Evolutionary conservation across 2,888 invertebrate species (phyloP).

Genomic region (Mylabris sibirica): DNA sequence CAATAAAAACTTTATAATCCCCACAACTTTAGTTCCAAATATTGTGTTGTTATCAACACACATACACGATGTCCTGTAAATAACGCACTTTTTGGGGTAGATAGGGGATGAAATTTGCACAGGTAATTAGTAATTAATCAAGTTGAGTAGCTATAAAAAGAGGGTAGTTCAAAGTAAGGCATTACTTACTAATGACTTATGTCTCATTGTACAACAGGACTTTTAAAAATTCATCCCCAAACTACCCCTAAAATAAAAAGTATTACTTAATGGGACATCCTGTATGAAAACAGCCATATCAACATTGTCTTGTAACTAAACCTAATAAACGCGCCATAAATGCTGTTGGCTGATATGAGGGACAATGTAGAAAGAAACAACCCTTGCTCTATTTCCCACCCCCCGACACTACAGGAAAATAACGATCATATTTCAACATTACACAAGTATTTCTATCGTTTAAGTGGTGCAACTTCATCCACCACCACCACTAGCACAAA

Average conservation of each 20-base stretch:
- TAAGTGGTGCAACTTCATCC: not conserved
- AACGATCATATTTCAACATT: not conserved
- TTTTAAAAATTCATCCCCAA: too few relatives aligned
- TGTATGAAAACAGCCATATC: not conserved
- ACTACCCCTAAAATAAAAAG: too few relatives aligned
- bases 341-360: not conserved
- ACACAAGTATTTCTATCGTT: not conserved
- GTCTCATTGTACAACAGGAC: too few relatives aligned
- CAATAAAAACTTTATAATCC: not conserved
- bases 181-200: too few relatives aligned
- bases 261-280: too few relatives aligned
- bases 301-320: not conserved
- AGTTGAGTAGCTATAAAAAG: too few relatives aligned
- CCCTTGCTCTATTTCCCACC: not conserved
- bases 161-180: too few relatives aligned
- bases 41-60: not conserved
- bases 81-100: too few relatives aligned
- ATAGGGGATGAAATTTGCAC: too few relatives aligned
- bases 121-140: too few relatives aligned
- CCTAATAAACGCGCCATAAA: not conserved
- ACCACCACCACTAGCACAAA: not conserved
- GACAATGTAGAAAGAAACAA: slow-evolving; percentile 3
- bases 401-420: not conserved
- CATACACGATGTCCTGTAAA: too few relatives aligned
- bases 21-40: not conserved